These are phyloP conservation scores for Porites cylindrica DNA, from an alignment of 92 coral and sea anemone genomes.

Conservation along the genomic window DNA sequence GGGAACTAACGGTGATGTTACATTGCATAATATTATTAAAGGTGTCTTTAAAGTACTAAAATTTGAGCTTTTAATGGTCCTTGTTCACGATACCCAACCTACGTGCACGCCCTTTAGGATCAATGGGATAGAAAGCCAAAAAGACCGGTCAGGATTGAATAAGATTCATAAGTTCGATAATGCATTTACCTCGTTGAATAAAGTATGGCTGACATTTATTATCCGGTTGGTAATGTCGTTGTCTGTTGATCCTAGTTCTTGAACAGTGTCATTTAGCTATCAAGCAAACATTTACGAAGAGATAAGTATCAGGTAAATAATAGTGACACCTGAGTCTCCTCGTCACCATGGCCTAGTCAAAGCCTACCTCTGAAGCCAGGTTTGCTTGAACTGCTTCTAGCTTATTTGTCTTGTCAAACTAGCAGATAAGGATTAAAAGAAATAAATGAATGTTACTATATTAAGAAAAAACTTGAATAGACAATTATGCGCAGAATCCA, in stretches of 20 bases:
- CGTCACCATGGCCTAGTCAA: background rate
- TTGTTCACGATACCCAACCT: no score
- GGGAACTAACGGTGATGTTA: no score
- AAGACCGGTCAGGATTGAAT: no score
- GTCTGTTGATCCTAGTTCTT: background rate
- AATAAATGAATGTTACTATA: background rate
- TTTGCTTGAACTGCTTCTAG: constrained; percentile 1
- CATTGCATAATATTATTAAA: no score
- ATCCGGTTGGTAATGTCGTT: background rate
- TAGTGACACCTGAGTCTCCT: background rate
- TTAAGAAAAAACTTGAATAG: background rate
- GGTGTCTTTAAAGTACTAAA: no score
- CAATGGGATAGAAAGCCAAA: no score
- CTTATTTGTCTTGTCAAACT: constrained; percentile 2
- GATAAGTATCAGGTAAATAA: no score
- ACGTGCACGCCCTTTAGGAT: no score
- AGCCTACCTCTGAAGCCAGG: background rate
- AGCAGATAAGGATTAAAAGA: background rate
- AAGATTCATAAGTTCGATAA: no score
- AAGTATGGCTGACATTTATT: background rate
- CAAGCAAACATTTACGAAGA: background rate
- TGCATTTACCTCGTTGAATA: constrained; percentile 1
- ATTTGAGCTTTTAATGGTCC: no score
- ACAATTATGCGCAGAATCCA: background rate
- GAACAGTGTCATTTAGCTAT: background rate